These are phyloP conservation scores for Alectura lathami DNA, from an alignment of 2,113 vertebrate species.

Conservation along the genomic window DNA sequence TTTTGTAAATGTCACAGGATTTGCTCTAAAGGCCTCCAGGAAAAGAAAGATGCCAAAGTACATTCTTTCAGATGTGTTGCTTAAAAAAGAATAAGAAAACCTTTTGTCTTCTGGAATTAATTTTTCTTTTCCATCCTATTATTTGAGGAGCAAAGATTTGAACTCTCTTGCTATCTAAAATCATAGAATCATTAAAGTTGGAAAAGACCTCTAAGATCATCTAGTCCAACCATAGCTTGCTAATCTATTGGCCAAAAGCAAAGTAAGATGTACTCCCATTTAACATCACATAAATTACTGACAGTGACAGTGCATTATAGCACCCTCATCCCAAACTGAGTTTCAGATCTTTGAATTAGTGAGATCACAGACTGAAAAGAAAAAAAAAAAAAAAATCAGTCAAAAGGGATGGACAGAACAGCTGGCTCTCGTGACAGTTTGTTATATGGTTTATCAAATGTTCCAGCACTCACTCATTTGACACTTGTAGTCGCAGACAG, in stretches of 20 bases:
- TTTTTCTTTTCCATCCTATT: not conserved
- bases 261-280: not conserved
- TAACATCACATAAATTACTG: not conserved
- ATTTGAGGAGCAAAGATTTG: not conserved
- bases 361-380: not conserved
- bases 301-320: not conserved
- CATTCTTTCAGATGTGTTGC: constrained; percentile 12
- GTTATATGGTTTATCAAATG: not conserved
- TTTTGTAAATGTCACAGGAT: constrained; percentile 5
- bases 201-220: no score
- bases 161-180: not conserved
- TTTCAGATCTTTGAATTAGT: not conserved
- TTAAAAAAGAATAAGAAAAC: not conserved
- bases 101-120: not conserved
- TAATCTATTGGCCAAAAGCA: not conserved
- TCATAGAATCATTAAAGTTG: no score
- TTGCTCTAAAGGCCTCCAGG: constrained; percentile 23
- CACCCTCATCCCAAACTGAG: not conserved
- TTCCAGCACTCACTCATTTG: not conserved
- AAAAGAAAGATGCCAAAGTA: constrained; percentile 36
- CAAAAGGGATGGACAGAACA: not conserved
- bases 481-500: not conserved
- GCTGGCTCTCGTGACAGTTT: not conserved
- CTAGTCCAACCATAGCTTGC: fast-evolving
- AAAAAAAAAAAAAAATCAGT: not conserved